Conservation (phyloP, 2,888 invertebrate genomes). For the Sylvicola cinctus region DNA sequence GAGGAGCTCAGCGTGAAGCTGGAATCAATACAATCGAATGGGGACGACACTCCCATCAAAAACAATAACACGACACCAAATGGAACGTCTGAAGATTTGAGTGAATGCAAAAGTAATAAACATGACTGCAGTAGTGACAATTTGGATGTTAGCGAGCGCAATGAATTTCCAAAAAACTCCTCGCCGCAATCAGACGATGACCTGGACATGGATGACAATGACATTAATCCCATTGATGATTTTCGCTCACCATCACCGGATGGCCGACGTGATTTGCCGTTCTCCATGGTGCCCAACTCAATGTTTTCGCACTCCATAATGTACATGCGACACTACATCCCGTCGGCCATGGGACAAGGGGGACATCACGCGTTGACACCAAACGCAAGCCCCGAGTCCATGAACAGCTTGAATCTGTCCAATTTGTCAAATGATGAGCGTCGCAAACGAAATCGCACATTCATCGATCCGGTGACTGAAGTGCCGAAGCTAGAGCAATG, state of each 20-base stretch:
- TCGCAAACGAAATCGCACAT: conserved; percentile 89
- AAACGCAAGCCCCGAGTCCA: conserved; percentile 18
- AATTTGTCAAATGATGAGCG: conserved; percentile 62
- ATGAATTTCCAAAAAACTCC: conserved; percentile 11
- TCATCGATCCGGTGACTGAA: conserved; percentile 97
- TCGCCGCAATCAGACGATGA: conserved; percentile 18
- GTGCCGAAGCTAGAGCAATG: conserved; percentile 86
- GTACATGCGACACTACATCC: conserved; percentile 82
- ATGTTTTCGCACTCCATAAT: conserved; percentile 80
- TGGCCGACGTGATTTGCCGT: conserved; percentile 40
- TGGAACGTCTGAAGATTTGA: conserved; percentile 1
- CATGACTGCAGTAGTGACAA: conserved; percentile 7
- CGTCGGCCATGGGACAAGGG: conserved; percentile 33
- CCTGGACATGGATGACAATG: conserved; percentile 24
- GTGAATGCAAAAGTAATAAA: conserved; percentile 7
- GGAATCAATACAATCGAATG: conserved; percentile 5
- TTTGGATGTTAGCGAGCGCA: conserved; percentile 4
- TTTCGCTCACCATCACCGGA: conserved; percentile 22
- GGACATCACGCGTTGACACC: neutral
- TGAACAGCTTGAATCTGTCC: conserved; percentile 38
- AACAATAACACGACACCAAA: neutral
- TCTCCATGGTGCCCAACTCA: conserved; percentile 67
- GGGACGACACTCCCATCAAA: conserved; percentile 2
- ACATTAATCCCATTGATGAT: conserved; percentile 22
- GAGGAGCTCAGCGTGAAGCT: conserved; percentile 6